phyloP scores from a whole-genome alignment of 2,113 vertebrate genomes.

The Eulemur rufifrons region DNA sequence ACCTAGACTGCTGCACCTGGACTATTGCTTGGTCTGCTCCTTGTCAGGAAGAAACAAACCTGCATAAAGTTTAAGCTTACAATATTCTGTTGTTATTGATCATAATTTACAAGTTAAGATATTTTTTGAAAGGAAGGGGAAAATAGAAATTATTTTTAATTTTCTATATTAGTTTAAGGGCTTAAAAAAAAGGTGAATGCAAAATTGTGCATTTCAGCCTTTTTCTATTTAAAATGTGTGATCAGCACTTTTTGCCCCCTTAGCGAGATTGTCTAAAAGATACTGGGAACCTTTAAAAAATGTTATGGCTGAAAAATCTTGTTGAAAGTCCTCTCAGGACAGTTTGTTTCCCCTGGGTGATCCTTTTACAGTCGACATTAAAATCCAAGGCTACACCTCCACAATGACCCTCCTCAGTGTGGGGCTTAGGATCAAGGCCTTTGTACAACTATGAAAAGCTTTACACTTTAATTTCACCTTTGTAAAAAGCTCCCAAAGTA shows the following conservation, averaged over 20 bases:
- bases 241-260: not conserved
- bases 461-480: constrained; percentile 39
- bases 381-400: constrained; percentile 41
- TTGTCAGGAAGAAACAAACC: not conserved
- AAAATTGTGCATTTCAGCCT: not conserved
- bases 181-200: not conserved
- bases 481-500: not conserved
- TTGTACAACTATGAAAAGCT: not conserved
- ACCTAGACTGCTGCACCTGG: not conserved
- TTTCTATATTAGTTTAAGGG: not conserved
- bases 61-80: rapidly evolving
- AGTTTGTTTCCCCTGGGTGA: constrained; percentile 39
- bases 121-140: not conserved
- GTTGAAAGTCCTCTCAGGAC: constrained; percentile 33
- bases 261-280: constrained; percentile 15
- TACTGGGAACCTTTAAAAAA: not conserved
- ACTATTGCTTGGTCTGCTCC: not conserved
- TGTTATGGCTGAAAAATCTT: not conserved
- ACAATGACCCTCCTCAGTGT: not conserved
- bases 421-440: not conserved
- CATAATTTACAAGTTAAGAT: not conserved
- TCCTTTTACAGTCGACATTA: not conserved
- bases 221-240: constrained; percentile 1
- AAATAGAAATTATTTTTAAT: not conserved
- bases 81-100: not conserved